Base-by-base conservation (phyloP, 2,888 invertebrate species). In the Drosophila conformis region DNA sequence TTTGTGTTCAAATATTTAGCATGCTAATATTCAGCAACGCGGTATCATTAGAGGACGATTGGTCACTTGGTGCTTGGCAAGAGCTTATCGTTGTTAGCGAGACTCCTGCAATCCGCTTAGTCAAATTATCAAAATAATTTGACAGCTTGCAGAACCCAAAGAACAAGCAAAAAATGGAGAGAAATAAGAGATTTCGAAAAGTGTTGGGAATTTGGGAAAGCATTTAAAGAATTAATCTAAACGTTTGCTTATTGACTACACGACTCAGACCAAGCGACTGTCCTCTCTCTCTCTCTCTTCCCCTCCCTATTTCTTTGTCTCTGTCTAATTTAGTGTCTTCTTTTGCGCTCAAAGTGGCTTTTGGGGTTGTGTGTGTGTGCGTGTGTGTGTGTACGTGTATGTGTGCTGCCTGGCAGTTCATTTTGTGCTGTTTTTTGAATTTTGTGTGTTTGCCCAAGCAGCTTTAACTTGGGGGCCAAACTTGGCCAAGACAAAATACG, bases 371-470 rank as follows among this genome's bases (percentile, higher is more conserved):
- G 48, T 51, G 33, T 33, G 33, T 42, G 42, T n/a, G 21, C 25
- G 46, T 35, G 46, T 18, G 40, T n/a, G 49, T 48, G n/a, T 49
- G 52, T 31, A 40, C 36, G 42, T 56, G 21, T 48, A 10, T 29
- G 27, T 61, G 49, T 53, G 48, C 59, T 29, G 49, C 49, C 8
- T 48, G 63, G 59, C 72, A 57, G 80, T 75, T 78, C 70, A 80
- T 69, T 76, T 69, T 73, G 56, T 56, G 60, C 60, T 73, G 67
- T 65, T 76, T 62, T 76, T 81, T 75, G 70, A 69, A 57, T 73
- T 67, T 67, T 70, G 63, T 42, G 65, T 70, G 67, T 65, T 77
- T 70, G 69, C 65, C 65, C 69, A 82, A 80, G 80, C 67, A 79
- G 77, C 82, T 78, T 75, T 80, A 33, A 49, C 42, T 65, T 57